Conservation (phyloP, 2,888 invertebrate genomes). For the Harpalus rufipes region DNA sequence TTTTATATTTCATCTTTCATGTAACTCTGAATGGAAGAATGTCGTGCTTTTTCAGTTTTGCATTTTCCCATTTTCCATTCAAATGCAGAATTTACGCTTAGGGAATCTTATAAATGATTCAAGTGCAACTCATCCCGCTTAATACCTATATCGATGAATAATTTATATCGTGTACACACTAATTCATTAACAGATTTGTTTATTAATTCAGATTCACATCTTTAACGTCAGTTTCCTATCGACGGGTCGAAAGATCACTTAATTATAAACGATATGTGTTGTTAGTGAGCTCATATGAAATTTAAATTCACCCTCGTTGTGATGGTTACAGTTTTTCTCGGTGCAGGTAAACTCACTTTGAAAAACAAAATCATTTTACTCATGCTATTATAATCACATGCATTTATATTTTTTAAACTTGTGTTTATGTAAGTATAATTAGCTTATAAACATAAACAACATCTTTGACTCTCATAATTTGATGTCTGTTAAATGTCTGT, state of each 20-base stretch:
- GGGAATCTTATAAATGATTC: slow-evolving; percentile 28
- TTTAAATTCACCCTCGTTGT: slow-evolving; percentile 6
- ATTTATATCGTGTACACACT: slow-evolving; percentile 9
- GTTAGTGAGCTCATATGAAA: slow-evolving; percentile 38
- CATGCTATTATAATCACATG: neutral
- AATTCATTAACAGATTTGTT: slow-evolving; percentile 41
- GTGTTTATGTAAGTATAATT: neutral
- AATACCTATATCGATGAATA: slow-evolving; percentile 2
- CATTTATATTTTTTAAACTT: neutral
- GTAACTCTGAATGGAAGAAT: neutral
- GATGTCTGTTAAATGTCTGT: too few species aligned
- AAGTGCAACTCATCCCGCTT: neutral
- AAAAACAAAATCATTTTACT: neutral
- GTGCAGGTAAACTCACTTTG: neutral
- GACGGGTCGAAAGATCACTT: slow-evolving; percentile 43
- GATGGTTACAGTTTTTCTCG: neutral
- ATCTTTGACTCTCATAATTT: neutral
- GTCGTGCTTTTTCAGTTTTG: neutral
- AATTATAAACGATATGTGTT: slow-evolving; percentile 47
- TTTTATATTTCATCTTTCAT: neutral
- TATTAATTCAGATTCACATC: slow-evolving; percentile 37
- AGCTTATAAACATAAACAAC: neutral
- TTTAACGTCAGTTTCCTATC: slow-evolving; percentile 41
- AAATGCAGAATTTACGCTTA: slow-evolving; percentile 7
- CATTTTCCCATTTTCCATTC: slow-evolving; percentile 11